Percentiles rank a stretch among this genome's conserved stretches.
phyloP scores from a whole-genome alignment of 2,888 invertebrate genomes.

The Habroteleia sp. region DNA sequence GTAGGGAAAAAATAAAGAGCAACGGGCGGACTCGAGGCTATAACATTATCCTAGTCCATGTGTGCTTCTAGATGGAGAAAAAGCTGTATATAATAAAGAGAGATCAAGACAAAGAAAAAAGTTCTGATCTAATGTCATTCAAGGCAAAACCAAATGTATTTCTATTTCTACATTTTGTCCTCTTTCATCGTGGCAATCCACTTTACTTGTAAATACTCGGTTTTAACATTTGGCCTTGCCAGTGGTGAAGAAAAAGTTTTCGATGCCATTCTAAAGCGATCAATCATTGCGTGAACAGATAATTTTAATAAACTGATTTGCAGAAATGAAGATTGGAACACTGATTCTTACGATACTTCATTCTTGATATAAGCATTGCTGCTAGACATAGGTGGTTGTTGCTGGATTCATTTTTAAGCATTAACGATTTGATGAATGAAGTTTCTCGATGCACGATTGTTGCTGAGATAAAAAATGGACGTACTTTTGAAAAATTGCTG shows the following conservation, averaged over 20 bases:
- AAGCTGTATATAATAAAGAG: slow-evolving; percentile 60
- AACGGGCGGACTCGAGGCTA: slow-evolving; percentile 49
- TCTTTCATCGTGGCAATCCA: too few species aligned
- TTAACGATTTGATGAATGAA: background rate
- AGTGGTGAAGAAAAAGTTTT: slow-evolving; percentile 65
- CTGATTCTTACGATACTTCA: slow-evolving; percentile 22
- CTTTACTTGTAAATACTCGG: too few species aligned
- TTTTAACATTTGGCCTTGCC: slow-evolving; percentile 55
- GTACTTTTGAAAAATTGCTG: too few species aligned
- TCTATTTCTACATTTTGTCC: too few species aligned
- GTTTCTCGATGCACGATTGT: too few species aligned
- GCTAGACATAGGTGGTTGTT: slow-evolving; percentile 31
- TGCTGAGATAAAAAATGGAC: too few species aligned
- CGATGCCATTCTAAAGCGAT: slow-evolving; percentile 70
- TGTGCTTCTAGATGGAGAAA: slow-evolving; percentile 60
- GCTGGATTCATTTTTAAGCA: background rate
- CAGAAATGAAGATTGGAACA: slow-evolving; percentile 27
- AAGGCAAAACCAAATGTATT: slow-evolving; percentile 32
- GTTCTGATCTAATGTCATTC: slow-evolving; percentile 41
- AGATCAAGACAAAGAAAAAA: slow-evolving; percentile 57
- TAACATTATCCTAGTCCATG: slow-evolving; percentile 54
- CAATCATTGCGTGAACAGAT: slow-evolving; percentile 57
- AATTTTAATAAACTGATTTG: slow-evolving; percentile 36
- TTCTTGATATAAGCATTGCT: background rate
- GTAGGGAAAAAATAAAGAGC: slow-evolving; percentile 44